Evolutionary conservation across 2,888 invertebrate species (phyloP), one percentile per base, ranked within the genome.

Genomic region (Acrocyrtus sp.): DNA sequence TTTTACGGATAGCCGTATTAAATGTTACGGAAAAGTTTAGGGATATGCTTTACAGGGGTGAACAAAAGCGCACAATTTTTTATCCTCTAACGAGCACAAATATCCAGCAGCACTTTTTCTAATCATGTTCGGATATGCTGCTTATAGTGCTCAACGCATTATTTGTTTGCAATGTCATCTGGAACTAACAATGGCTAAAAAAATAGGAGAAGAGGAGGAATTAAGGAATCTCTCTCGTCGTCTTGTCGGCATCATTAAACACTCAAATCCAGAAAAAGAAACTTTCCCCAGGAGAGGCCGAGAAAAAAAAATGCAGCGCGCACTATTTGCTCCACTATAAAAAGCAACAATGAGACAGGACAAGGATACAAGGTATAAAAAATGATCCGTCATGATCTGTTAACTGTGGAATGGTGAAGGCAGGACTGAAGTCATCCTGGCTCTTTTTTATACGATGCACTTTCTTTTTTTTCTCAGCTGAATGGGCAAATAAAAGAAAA

Each of bases 321-420:
- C 15, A 2, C 34, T n/a, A n/a, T n/a, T n/a, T n/a, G n/a, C n/a
- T n/a, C n/a, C n/a, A n/a, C n/a, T n/a, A n/a, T 34, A 29, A 12
- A 24, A 41, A 60, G 22, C 21, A 12, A 41, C 50, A 60, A 22
- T n/a, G 24, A 60, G 15, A 27, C 10, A 45, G 21, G n/a, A 27
- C 26, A 39, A 4, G 15, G 19, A 15, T 26, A 53, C 53, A 41
- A 56, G 56, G 56, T 67, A n/a, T n/a, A 67, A 67, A 67, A 67
- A 67, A 67, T 67, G 67, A 67, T 67, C 67, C 58, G 67, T 67
- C 67, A 67, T 67, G 67, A 67, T 67, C 67, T 67, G 67, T 67
- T 67, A 67, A 67, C 67, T 43, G 67, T 67, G 34, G 48, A 67
- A 67, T 67, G 50, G 67, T 67, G 39, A 67, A 67, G 66, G 57